Percentiles rank a stretch among this genome's conserved stretches.
Conservation (phyloP, 2,888 invertebrate genomes). For the Strigamia maritima region DNA sequence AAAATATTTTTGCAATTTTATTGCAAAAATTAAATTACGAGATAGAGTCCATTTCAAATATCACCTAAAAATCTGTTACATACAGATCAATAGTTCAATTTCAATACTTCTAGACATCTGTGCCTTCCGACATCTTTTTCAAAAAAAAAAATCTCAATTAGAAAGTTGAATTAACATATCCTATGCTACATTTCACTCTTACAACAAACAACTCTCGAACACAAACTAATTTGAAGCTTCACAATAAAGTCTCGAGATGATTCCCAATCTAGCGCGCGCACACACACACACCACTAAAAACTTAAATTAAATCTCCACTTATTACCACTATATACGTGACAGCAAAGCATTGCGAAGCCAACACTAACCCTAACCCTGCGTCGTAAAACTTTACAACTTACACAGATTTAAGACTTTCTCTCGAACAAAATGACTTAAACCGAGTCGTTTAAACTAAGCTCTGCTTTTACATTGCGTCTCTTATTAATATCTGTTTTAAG, state of each 20-base stretch:
- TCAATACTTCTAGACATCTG: not conserved
- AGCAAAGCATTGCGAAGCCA: not conserved
- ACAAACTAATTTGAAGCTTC: no score
- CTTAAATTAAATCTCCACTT: constrained; percentile 4
- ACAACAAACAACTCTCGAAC: no score
- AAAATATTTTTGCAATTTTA: no score
- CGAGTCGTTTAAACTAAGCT: not conserved
- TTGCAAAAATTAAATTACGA: not conserved
- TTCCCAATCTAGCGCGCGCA: not conserved
- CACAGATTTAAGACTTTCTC: not conserved
- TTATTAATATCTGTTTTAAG: not conserved
- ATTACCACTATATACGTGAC: not conserved
- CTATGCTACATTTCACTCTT: not conserved
- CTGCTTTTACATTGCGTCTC: not conserved
- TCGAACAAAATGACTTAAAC: not conserved
- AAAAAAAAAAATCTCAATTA: not conserved
- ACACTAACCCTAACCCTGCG: not conserved
- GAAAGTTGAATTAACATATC: not conserved
- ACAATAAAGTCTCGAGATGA: not conserved
- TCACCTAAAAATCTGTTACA: not conserved
- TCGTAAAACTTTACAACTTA: constrained; percentile 4
- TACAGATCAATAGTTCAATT: not conserved
- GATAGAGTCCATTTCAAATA: not conserved
- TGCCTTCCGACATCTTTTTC: not conserved
- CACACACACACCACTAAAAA: not conserved